A percentile compares a stretch with the other conserved stretches of the same genome.
phyloP scores from a whole-genome alignment of 2,888 invertebrate genomes.

The Drosophila leonis region DNA sequence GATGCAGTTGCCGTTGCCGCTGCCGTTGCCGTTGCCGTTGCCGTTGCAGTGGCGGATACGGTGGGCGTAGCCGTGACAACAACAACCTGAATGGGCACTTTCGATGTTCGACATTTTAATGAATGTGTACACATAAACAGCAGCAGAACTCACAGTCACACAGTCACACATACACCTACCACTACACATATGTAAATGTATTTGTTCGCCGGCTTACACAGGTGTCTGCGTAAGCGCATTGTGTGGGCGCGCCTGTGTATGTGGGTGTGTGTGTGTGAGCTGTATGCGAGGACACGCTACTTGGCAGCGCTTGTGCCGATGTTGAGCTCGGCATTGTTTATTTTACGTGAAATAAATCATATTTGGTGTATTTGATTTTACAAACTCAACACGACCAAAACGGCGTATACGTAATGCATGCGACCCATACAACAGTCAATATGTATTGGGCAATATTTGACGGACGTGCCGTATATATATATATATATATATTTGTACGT shows the following conservation, averaged over 20 bases:
- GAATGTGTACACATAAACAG: conserved; percentile 81
- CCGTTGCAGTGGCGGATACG: conserved; percentile 47
- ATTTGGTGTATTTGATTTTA: conserved; percentile 64
- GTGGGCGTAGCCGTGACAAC: conserved; percentile 73
- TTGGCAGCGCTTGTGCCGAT: conserved; percentile 47
- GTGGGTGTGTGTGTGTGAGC: conserved; percentile 9
- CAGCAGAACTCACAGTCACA: conserved; percentile 31
- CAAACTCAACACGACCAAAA: conserved; percentile 23
- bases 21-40: conserved; percentile 38
- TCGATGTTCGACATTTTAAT: conserved; percentile 82
- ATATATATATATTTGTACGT: background rate
- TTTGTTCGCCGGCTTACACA: conserved; percentile 64
- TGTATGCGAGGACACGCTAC: conserved; percentile 37
- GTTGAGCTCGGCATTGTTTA: conserved; percentile 67
- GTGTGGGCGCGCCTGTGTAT: conserved; percentile 8
- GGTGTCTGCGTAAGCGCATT: conserved; percentile 40
- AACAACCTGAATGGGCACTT: conserved; percentile 80
- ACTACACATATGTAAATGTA: conserved; percentile 50
- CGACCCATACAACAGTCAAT: conserved; percentile 26
- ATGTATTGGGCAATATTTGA: conserved; percentile 11
- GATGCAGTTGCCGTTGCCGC: conserved; percentile 58
- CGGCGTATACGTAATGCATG: conserved; percentile 22
- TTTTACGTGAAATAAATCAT: conserved; percentile 78
- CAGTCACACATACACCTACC: no score
- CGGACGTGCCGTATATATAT: background rate